Conservation (phyloP, 2,797 vertebrate genomes). For the Myotis daubentonii region DNA sequence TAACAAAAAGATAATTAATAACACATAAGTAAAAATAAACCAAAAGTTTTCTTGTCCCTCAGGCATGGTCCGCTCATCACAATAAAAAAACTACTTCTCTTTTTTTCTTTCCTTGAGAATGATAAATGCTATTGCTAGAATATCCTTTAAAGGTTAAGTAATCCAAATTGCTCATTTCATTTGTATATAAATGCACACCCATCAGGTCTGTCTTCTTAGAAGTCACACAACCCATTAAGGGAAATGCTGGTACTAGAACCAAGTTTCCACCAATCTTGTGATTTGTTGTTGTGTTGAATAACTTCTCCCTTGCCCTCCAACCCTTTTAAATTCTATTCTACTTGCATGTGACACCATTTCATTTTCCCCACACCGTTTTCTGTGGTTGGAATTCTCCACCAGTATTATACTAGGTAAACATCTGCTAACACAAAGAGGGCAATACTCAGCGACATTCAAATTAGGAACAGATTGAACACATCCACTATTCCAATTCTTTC, state of each 20-base stretch:
- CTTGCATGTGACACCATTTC: not conserved
- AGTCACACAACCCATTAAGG: not conserved
- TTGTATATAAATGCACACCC: not conserved
- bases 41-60: not conserved
- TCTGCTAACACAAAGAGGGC: not conserved
- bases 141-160: not conserved
- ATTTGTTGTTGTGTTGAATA: not conserved
- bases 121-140: not conserved
- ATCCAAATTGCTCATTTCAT: not conserved
- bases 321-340: not conserved
- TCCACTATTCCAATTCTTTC: not conserved
- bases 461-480: not conserved
- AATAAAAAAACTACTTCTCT: not conserved
- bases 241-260: not conserved
- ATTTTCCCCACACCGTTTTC: not conserved
- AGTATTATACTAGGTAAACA: not conserved
- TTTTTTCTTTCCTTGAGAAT: not conserved
- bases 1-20: not conserved
- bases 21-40: not conserved
- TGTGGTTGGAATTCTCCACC: not conserved
- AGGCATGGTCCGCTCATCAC: not conserved
- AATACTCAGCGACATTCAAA: not conserved
- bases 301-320: not conserved
- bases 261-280: not conserved
- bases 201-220: not conserved